Percentiles rank a stretch among this genome's conserved stretches.
Evolutionary conservation across 2,113 vertebrate genomes (phyloP).

Genomic region (Nyctibius bracteatus): DNA sequence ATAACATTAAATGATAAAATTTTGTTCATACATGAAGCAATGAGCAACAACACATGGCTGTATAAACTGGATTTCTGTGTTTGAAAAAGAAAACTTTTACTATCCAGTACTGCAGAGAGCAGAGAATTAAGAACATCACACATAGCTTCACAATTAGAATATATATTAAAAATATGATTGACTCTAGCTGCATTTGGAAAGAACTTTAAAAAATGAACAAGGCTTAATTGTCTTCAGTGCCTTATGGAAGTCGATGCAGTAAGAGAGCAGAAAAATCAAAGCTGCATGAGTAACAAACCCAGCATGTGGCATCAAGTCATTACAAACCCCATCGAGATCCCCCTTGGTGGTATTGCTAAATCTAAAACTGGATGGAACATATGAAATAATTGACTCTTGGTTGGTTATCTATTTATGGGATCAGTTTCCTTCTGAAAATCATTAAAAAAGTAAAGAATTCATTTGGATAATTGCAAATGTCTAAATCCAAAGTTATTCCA

Average conservation of each 20-base stretch:
- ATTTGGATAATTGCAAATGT: not conserved
- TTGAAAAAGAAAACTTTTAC: not conserved
- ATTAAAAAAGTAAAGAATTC: not conserved
- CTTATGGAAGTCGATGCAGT: slow-evolving; percentile 28
- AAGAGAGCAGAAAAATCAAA: slow-evolving; percentile 48
- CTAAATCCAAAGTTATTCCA: not conserved
- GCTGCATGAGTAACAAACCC: slow-evolving; percentile 2
- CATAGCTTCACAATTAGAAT: not conserved
- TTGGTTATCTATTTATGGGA: slow-evolving; percentile 31
- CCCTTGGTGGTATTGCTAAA: slow-evolving; percentile 19
- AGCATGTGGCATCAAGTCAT: slow-evolving; percentile 34
- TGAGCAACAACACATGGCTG: not conserved
- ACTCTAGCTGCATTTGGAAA: not conserved
- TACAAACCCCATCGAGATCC: slow-evolving; percentile 49
- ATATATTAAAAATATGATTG: not conserved
- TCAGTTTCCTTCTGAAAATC: slow-evolving; percentile 10
- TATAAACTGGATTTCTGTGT: not conserved
- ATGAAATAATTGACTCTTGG: slow-evolving; percentile 44
- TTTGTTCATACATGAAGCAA: not conserved
- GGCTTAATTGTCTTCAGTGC: not conserved
- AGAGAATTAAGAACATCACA: not conserved
- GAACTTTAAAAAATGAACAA: not conserved
- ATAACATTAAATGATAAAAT: not conserved
- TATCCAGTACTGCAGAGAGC: not conserved
- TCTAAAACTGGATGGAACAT: slow-evolving; percentile 39